Base-by-base conservation (phyloP, 2,888 invertebrate genomes). In the Caenorhabditis afra region DNA sequence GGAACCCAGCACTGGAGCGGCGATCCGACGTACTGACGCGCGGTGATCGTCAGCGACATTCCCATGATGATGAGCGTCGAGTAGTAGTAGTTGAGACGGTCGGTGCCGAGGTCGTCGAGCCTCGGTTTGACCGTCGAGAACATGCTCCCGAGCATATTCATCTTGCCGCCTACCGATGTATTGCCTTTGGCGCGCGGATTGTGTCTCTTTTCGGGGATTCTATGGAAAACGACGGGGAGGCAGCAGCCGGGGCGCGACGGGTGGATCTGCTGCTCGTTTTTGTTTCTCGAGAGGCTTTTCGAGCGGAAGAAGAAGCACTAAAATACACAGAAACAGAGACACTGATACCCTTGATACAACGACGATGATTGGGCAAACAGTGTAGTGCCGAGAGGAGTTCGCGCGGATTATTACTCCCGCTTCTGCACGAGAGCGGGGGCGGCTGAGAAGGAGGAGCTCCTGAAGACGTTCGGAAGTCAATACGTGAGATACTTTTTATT, bases 1-100 rank as follows among this genome's bases (percentile, higher is more conserved):
- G 87, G 88, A 10, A 89, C 88, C 88, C 89, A 89, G 55, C 89
- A 89, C 66, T 89, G 89, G 8, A 89, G 78, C 12, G 89, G 89
- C n/a, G 88, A 85, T 18, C 89, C 89, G 37, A 89, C 89, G 62
- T 90, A 90, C 71, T 89, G 88, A 39, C 82, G 76, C 22, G 88
- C 88, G 7, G 84, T 83, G 64, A 86, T 78, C 1, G 81, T 83
- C 57, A 86, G 50, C 20, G 85, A 81, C 74, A 85, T 81, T 12
- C 79, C 62, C 73, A 84, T 83, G 47, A 89, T 89, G 44, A 89
- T 86, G 23, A 88, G 80, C 4, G 88, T 82, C 0, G 89, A 85
- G 64, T 89, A 89, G 66, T 87, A 89, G 61, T 89, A 89, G 55
- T 88, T 89, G 47, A 88, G 70, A 41, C 88, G 84, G 78, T 88